Conservation (phyloP, 2,797 vertebrate species). For the Tragopan temminckii region DNA sequence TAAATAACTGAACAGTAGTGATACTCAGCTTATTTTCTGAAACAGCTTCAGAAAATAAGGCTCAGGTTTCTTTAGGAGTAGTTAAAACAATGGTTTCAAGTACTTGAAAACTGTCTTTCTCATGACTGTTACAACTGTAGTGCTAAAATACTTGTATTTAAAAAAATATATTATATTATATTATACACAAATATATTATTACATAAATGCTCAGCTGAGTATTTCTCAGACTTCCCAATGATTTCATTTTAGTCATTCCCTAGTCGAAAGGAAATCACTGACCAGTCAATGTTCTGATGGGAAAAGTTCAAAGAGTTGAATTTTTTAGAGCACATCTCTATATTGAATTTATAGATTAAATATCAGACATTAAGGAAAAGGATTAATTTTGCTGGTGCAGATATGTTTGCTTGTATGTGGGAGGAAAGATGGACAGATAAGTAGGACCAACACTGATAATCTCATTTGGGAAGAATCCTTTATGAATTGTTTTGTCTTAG, state of each 20-base stretch:
- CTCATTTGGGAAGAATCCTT: background rate
- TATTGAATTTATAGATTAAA: background rate
- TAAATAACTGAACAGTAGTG: background rate
- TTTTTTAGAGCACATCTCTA: background rate
- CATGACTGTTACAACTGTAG: background rate
- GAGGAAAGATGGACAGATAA: background rate
- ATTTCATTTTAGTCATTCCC: background rate
- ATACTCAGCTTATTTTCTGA: background rate
- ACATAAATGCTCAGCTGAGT: background rate
- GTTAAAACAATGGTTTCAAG: background rate
- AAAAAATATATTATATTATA: background rate
- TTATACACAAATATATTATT: background rate
- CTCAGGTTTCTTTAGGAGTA: background rate
- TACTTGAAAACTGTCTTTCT: background rate
- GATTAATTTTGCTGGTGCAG: background rate
- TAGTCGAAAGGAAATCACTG: background rate
- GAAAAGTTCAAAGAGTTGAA: background rate
- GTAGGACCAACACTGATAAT: background rate
- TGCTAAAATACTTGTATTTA: background rate
- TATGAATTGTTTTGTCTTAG: background rate
- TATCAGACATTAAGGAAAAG: background rate
- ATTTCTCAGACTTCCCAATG: background rate
- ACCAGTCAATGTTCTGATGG: background rate
- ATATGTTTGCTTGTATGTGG: background rate
- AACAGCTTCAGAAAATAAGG: background rate